Conservation (phyloP, 2,113 vertebrate species). For the Chaetodon auriga region DNA sequence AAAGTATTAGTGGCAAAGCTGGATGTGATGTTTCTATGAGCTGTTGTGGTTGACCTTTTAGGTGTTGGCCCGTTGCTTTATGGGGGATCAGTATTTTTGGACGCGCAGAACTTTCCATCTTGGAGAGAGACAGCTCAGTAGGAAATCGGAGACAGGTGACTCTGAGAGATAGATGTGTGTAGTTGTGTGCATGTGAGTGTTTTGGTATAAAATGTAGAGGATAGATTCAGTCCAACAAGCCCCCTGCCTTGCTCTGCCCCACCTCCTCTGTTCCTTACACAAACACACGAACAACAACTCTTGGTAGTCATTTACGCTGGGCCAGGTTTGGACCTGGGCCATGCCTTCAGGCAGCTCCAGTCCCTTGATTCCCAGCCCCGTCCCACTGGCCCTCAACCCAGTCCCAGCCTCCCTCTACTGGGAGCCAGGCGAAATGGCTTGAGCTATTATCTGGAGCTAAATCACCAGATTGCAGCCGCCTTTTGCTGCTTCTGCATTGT, state of each 20-base stretch:
- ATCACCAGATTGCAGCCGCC: conserved; percentile 36
- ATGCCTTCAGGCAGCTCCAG: conserved; percentile 75
- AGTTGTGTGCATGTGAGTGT: not conserved
- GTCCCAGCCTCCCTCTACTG: conserved; percentile 64
- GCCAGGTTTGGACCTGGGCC: conserved; percentile 78
- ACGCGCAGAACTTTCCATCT: conserved; percentile 46
- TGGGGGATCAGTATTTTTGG: conserved; percentile 60
- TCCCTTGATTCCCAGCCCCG: conserved; percentile 54
- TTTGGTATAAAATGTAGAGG: conserved; percentile 6
- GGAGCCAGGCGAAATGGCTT: conserved; percentile 53
- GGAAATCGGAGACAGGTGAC: conserved; percentile 42
- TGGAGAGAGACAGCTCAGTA: conserved; percentile 52
- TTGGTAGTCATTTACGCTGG: conserved; percentile 58
- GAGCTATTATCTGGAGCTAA: conserved; percentile 61
- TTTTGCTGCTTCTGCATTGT: conserved; percentile 38
- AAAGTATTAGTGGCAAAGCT: conserved; percentile 75
- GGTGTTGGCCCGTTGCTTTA: conserved; percentile 57
- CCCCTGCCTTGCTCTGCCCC: not conserved
- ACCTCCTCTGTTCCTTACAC: conserved; percentile 18
- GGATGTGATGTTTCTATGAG: conserved; percentile 65
- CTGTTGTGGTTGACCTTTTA: conserved; percentile 76
- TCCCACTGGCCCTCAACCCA: conserved; percentile 55
- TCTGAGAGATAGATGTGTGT: not conserved
- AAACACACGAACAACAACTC: conserved; percentile 52
- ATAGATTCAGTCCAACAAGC: conserved; percentile 13